Base-by-base conservation (phyloP, 1,140 invertebrate genomes). In the Phthorimaea operculella region DNA sequence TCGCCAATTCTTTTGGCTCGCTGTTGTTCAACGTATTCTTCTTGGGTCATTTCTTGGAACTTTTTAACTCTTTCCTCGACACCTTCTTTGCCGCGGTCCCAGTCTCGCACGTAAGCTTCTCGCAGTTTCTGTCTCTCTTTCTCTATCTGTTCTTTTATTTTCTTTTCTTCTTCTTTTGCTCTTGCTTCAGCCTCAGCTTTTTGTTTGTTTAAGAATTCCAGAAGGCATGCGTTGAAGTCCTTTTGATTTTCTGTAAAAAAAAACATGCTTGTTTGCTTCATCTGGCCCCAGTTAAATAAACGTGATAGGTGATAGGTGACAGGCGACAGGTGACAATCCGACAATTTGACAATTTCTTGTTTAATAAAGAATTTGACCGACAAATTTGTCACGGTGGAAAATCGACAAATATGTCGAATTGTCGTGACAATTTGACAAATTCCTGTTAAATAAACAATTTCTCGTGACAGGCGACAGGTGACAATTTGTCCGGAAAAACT, bases 21-120 rank as follows among this genome's bases (percentile, higher is more conserved):
- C 72, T 93, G 90, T 66, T 92, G 90, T 55, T 92, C 87, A 10
- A 93, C 88, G 91, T 93, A 95, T 82, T 94, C 90, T 75, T 93
- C 90, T 86, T 95, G 93, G 0, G 89, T 89, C 88, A 94, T 91
- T 57, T 88, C 83, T 62, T 86, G 83, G 59, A 88, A 86, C 63
- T 87, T 87, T 51, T 87, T 88, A 12, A 83, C 62, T 62, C 79
- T 74, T 1, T 68, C 63, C 6, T 87, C 72, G 16, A 79, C 62
- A 4, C 85, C 81, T 54, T 87, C 79, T 68, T 92, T 92, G 1
- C 90, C 89, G 12, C 88, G 70, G 66, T 92, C 91, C 91, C 91
- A 92, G 33, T 91, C 90, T 11, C 91, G 74, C 6, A 92, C 74
- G 55, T 89, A 87, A 8, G 83, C 79, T 52, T 89, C 86, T 17